Evolutionary conservation across 2,113 vertebrate genomes (phyloP), one percentile per base, ranked within the genome.

Genomic region (Pseudopipra pipra): DNA sequence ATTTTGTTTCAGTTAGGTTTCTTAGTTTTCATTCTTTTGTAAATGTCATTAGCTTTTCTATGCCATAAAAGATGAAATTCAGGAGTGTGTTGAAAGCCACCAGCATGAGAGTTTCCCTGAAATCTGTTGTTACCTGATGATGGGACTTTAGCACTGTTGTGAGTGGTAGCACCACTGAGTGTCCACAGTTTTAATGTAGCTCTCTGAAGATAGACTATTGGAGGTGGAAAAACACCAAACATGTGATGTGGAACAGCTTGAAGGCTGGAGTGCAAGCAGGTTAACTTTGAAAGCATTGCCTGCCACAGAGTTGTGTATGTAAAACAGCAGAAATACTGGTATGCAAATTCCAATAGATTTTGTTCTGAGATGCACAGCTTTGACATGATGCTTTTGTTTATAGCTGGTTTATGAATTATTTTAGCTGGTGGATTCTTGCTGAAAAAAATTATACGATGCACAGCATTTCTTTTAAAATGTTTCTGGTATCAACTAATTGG

Each of bases 361-460:
- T 77, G 19, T 80, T 85, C 37, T 73, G 51, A 77, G 31, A 35
- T 81, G 37, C 24, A 23, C 43, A 73, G 37, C n/a, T 93, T 84
- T 91, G 51, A 78, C 73, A 49, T 27, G 35, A 61, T 71, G 63
- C 27, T 92, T 80, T 88, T 87, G 58, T 85, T 81, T 87, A 28
- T 31, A 28, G 25, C 19, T 63, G 46, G 7, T 39, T 61, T 73
- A n/a, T 82, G 62, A 73, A 56, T 79, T 71, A 61, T n/a, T 51
- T 95, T 89, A 77, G 41, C 33, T 51, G 20, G 12, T 78, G 41
- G 97, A 98, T 98, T 99, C 95, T 98, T 99, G 86, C 98, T 99
- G 97, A 98, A 98, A 7, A 98, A 79, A 74, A 30, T 14, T 25
- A 27, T 21, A 33, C 14, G 14, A 44, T 31, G 8, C 28, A 55